Percentiles rank a stretch among this genome's conserved stretches.
Evolutionary conservation across 2,113 vertebrate genomes (phyloP).

Genomic region (Seriola quinqueradiata): DNA sequence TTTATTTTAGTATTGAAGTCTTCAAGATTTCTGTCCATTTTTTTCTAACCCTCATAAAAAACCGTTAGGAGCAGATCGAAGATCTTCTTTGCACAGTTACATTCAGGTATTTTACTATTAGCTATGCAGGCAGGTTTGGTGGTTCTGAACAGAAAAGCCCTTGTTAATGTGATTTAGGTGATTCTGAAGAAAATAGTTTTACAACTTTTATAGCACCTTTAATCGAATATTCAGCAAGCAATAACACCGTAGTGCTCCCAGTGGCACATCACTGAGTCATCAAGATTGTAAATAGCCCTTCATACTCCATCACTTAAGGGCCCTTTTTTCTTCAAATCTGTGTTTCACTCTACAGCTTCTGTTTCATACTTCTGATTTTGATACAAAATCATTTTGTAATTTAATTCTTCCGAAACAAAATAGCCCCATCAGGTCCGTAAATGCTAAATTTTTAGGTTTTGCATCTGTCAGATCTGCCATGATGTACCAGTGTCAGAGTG

Average conservation of each 20-base stretch:
- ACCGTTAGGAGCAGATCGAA: not conserved
- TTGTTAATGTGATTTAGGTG: not conserved
- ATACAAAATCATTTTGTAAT: constrained; percentile 25
- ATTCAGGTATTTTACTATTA: not conserved
- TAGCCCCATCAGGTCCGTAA: constrained; percentile 1
- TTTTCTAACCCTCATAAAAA: not conserved
- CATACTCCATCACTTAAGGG: not conserved
- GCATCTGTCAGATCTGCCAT: constrained; percentile 28
- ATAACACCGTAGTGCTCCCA: not conserved
- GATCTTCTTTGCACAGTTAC: not conserved
- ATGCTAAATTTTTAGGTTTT: not conserved
- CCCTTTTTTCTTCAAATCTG: not conserved
- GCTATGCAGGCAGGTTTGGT: not conserved
- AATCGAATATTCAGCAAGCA: not conserved
- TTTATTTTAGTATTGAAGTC: not conserved
- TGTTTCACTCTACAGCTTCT: constrained; percentile 1
- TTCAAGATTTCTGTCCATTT: not conserved
- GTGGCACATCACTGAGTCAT: not conserved
- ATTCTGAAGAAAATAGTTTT: not conserved
- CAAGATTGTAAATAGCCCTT: not conserved
- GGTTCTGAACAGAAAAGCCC: not conserved
- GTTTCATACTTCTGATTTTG: constrained; percentile 3
- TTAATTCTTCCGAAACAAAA: constrained; percentile 24
- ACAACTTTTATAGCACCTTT: constrained; percentile 1
- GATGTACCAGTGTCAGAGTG: constrained; percentile 3